Percentiles rank a stretch among this genome's conserved stretches.
These are phyloP conservation scores for Cecidostiba fungosa DNA, from an alignment of 2,888 invertebrate species.

Conservation along the genomic window DNA sequence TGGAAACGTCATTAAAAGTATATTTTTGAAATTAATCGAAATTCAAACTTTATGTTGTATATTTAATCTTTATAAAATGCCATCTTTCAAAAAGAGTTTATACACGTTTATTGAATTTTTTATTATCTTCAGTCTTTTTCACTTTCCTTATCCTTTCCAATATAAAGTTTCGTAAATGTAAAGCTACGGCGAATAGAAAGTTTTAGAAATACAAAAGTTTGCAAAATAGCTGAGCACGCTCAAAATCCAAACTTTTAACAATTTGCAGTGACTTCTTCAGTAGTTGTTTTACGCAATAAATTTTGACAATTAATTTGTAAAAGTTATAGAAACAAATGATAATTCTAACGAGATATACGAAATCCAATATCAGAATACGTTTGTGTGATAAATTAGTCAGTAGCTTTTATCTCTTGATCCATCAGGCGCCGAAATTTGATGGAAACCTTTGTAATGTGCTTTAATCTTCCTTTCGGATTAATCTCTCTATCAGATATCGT, in stretches of 20 bases:
- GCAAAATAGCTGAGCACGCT: not conserved
- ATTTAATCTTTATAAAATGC: too few species aligned
- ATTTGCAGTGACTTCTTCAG: not conserved
- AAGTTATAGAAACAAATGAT: not conserved
- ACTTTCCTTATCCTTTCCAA: not conserved
- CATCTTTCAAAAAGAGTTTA: not conserved
- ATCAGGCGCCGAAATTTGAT: not conserved
- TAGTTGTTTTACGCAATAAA: not conserved
- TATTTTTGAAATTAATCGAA: not conserved
- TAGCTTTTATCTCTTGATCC: not conserved
- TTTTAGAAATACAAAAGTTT: not conserved
- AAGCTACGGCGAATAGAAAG: not conserved
- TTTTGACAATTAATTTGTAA: not conserved
- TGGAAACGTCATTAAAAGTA: too few species aligned
- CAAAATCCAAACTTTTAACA: not conserved
- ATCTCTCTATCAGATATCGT: not conserved
- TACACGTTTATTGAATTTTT: not conserved
- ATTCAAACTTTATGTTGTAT: too few species aligned
- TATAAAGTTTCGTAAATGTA: not conserved
- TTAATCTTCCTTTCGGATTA: not conserved
- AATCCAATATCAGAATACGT: not conserved
- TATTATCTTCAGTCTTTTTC: not conserved
- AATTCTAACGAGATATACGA: not conserved
- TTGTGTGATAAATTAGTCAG: not conserved
- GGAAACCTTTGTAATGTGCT: not conserved